Percentiles rank a stretch among this genome's conserved stretches.
phyloP scores from a whole-genome alignment of 2,888 invertebrate species.

The Cremastinae sp. region DNA sequence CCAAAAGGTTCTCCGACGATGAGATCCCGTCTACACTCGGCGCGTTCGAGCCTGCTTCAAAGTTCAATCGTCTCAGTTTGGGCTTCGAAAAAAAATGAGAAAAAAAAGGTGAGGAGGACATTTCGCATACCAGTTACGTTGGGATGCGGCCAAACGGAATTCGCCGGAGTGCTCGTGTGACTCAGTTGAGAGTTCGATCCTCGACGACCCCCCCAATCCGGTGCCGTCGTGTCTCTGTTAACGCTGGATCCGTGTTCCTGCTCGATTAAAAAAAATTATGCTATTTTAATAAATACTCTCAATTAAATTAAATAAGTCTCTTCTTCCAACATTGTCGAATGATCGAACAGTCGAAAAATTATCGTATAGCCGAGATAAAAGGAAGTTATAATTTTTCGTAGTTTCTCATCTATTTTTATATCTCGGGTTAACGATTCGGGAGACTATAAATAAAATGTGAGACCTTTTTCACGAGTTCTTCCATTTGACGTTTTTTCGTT shows the following conservation, averaged over 20 bases:
- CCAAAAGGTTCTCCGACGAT: conserved; percentile 74
- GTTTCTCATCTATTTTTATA: background rate
- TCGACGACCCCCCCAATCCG: conserved; percentile 73
- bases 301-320: too few relatives aligned
- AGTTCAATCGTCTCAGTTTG: conserved; percentile 38
- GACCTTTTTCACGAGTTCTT: conserved; percentile 85
- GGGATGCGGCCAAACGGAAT: conserved; percentile 73
- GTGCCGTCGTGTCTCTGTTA: conserved; percentile 69
- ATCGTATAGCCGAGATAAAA: too few relatives aligned
- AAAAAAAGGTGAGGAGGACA: background rate
- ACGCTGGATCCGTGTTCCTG: conserved; percentile 72
- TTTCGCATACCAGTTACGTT: conserved; percentile 68
- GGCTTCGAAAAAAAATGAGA: conserved; percentile 1
- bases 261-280: conserved; percentile 19
- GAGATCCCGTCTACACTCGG: conserved; percentile 71
- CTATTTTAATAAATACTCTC: too few relatives aligned
- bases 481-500: conserved; percentile 84
- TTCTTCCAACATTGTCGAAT: too few relatives aligned
- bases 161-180: conserved; percentile 73
- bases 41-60: conserved; percentile 69
- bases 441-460: conserved; percentile 27
- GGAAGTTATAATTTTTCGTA: too few relatives aligned
- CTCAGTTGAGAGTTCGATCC: conserved; percentile 74
- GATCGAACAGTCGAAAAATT: too few relatives aligned
- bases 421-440: background rate